Percentiles rank a stretch among this genome's conserved stretches.
These are phyloP conservation scores for Sclerurus mexicanus DNA, from an alignment of 2,113 vertebrate species.

Conservation along the genomic window DNA sequence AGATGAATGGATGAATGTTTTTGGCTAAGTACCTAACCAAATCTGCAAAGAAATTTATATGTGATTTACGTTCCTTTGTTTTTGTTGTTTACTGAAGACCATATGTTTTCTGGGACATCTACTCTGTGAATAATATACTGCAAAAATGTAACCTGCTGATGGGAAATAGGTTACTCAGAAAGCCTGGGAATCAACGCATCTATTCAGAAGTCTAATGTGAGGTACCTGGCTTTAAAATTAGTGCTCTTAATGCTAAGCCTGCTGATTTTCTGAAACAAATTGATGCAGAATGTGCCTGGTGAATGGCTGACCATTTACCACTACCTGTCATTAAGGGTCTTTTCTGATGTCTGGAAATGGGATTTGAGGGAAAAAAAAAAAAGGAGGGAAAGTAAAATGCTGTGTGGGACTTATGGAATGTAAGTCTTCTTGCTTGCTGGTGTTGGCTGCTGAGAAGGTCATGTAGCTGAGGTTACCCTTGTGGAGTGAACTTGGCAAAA, in stretches of 20 bases:
- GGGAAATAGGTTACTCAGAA: neutral
- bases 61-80: neutral
- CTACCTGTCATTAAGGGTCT: neutral
- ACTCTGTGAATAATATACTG: neutral
- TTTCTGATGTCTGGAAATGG: neutral
- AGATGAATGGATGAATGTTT: fast-evolving
- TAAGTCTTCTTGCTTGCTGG: neutral
- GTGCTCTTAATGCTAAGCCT: neutral
- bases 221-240: neutral
- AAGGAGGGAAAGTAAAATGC: neutral
- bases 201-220: neutral
- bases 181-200: neutral
- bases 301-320: neutral
- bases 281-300: neutral
- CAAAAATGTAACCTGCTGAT: neutral
- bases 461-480: neutral
- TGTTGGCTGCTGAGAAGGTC: neutral
- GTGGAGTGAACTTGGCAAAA: neutral
- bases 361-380: neutral
- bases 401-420: fast-evolving
- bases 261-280: neutral
- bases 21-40: neutral
- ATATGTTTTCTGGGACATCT: neutral
- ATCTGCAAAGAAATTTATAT: neutral
- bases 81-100: neutral